Conservation (phyloP, 2,113 vertebrate species). For the Salvelinus alpinus region DNA sequence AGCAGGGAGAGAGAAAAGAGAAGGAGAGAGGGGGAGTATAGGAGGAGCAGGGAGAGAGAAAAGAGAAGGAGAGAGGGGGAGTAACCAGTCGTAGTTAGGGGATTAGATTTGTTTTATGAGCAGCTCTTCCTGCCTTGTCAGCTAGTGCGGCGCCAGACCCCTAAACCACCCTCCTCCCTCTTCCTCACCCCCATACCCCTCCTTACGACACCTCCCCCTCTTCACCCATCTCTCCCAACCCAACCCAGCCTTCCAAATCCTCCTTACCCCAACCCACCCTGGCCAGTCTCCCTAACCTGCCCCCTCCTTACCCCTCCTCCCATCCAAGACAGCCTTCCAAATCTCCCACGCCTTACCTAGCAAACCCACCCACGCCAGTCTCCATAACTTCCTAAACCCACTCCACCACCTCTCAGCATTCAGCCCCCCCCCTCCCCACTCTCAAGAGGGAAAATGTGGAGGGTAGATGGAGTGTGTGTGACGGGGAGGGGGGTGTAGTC, state of each 20-base stretch:
- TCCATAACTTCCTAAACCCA: no score
- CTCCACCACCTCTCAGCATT: no score
- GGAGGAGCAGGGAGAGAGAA: no score
- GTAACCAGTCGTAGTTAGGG: constrained; percentile 11
- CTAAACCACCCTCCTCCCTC: background rate
- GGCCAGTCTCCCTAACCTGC: background rate
- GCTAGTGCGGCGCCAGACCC: constrained; percentile 42
- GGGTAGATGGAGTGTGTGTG: background rate
- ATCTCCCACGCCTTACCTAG: no score
- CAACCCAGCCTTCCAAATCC: background rate
- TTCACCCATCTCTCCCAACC: constrained; percentile 15
- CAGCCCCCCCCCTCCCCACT: no score
- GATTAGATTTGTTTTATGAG: constrained; percentile 35
- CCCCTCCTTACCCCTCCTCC: background rate
- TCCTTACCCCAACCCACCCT: constrained; percentile 12
- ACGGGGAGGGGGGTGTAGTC: background rate
- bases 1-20: background rate
- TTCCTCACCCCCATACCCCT: background rate
- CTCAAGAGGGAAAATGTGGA: background rate
- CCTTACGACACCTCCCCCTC: background rate
- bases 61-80: background rate
- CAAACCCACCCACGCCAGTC: no score
- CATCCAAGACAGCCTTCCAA: no score
- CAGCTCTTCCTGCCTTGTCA: constrained; percentile 55
- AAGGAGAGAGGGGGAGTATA: background rate